A percentile compares a stretch with the other conserved stretches of the same genome.
Evolutionary conservation across 2,888 invertebrate species (phyloP).

Genomic region (Athalia rosae): DNA sequence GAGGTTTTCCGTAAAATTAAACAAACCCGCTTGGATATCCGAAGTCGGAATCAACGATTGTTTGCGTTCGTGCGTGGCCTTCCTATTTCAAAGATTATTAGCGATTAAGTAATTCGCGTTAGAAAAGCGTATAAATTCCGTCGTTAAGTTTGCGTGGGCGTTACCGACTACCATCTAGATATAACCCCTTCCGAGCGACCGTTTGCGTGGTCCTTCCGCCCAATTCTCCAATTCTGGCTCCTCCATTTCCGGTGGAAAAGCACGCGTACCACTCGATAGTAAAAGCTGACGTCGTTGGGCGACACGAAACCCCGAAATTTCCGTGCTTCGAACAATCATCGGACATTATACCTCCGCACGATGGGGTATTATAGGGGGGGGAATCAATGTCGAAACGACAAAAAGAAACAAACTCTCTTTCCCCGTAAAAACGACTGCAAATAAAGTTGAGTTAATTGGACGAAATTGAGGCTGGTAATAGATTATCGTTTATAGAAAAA

Average conservation of each 20-base stretch:
- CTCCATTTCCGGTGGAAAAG: conserved; percentile 9
- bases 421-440: conserved; percentile 8
- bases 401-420: not conserved
- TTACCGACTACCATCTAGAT: conserved; percentile 10
- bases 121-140: conserved; percentile 24
- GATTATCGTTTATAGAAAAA: not conserved
- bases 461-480: not conserved
- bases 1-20: not conserved
- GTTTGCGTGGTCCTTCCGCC: not conserved
- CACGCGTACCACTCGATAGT: conserved; percentile 27
- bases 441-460: conserved; percentile 20
- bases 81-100: conserved; percentile 3
- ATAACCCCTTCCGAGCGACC: not conserved
- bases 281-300: conserved; percentile 1
- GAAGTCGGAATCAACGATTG: not conserved
- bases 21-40: too few relatives aligned
- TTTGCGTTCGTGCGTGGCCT: conserved; percentile 15
- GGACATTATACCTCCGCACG: not conserved
- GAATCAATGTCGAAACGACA: not conserved
- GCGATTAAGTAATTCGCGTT: conserved; percentile 29
- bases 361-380: not conserved
- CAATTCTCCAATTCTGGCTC: not conserved
- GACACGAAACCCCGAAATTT: conserved; percentile 28
- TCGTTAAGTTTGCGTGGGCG: conserved; percentile 23
- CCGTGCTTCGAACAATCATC: conserved; percentile 13